Evolutionary conservation across 2,888 invertebrate species (phyloP), one percentile per base, ranked within the genome.

Genomic region (Conistra vaccinii): DNA sequence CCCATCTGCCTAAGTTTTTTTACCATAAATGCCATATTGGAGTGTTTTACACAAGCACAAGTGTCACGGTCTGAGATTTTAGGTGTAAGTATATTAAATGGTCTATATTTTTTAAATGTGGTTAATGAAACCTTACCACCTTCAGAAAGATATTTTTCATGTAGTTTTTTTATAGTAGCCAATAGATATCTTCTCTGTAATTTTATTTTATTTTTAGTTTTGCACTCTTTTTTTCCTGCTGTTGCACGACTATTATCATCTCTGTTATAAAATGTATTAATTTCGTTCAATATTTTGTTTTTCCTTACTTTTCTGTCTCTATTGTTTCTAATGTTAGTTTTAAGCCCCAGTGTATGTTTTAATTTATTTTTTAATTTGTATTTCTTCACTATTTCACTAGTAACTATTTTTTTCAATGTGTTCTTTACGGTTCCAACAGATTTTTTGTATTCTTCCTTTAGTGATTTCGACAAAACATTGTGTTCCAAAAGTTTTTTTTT

Each of bases 81-180:
- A 61, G 60, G 60, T 61, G 23, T 61, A 2, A 61, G 60, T 61
- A 61, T 35, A 35, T 61, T 35, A 35, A 61, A 61, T 35, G 35
- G 60, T 61, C 60, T 61, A 61, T 61, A 61, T 61, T 61, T 61
- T 35, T 61, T 61, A 35, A 61, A 61, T 35, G 60, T 61, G 60
- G 12, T 35, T 35, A 61, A 61, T 35, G 60, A 61, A 61, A 35
- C 60, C 60, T 35, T 61, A 12, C 60, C 60, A 61, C 60, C 60
- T 61, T 61, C 60, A 35, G 35, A 35, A 61, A 61, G 12, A 61
- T 61, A 35, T 35, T 61, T 61, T 61, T 35, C 4, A 35, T 61
- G 60, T 1, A 61, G 35, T 42, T 42, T 58, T 58, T 58, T 20
- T 58, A 35, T 58, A 58, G 58, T 58, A 58, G 58, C 20, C 29